Conservation (phyloP, 2,113 vertebrate species). For the Hippocampus barbouri region DNA sequence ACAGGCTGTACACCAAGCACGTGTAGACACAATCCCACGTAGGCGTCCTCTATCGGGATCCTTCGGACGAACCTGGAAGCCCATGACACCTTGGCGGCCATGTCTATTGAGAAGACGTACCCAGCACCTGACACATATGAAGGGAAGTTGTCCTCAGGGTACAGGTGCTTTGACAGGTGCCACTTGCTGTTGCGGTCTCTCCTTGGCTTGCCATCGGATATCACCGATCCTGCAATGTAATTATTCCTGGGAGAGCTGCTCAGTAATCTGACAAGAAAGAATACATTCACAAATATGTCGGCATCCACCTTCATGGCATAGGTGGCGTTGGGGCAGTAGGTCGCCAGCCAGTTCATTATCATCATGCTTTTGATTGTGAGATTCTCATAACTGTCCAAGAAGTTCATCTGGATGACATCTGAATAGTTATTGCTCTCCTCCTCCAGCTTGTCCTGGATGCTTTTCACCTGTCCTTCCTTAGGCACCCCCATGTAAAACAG, state of each 20-base stretch:
- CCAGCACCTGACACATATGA: constrained; percentile 73
- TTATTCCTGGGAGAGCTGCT: neutral
- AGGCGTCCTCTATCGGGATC: constrained; percentile 79
- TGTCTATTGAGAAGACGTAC: constrained; percentile 73
- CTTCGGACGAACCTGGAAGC: constrained; percentile 53
- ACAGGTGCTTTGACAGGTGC: constrained; percentile 64
- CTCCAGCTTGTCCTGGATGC: constrained; percentile 25
- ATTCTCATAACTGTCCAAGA: constrained; percentile 78
- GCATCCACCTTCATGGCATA: constrained; percentile 78
- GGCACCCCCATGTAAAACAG: constrained; percentile 71
- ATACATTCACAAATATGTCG: constrained; percentile 77
- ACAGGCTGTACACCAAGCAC: constrained; percentile 56
- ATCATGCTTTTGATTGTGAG: constrained; percentile 81
- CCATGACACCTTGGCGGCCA: constrained; percentile 61
- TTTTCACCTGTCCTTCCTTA: neutral
- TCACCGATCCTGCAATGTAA: constrained; percentile 62
- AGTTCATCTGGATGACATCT: constrained; percentile 79
- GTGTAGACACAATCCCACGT: constrained; percentile 75
- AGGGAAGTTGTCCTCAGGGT: constrained; percentile 60
- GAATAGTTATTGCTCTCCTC: constrained; percentile 59
- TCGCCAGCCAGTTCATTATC: constrained; percentile 79
- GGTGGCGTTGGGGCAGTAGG: constrained; percentile 61
- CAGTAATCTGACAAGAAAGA: constrained; percentile 46
- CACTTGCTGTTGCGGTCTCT: constrained; percentile 62
- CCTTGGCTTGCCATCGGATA: constrained; percentile 48